A percentile compares a stretch with the other conserved stretches of the same genome.
These are phyloP conservation scores for Octodon degus DNA, from an alignment of 2,113 vertebrate species.

Conservation along the genomic window DNA sequence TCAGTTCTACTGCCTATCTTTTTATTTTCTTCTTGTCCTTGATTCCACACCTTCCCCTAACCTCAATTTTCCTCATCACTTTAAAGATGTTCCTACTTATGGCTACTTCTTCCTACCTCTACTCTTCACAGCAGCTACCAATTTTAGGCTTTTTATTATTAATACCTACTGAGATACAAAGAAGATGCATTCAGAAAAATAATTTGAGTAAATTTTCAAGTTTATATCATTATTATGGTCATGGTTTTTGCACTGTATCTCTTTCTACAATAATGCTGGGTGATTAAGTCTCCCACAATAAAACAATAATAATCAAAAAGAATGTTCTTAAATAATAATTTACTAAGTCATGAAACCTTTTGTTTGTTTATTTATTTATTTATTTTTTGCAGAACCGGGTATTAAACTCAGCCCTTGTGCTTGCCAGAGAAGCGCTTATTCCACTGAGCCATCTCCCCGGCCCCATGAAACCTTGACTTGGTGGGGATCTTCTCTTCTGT, in stretches of 20 bases:
- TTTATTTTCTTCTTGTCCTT: background rate
- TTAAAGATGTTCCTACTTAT: conserved; percentile 12
- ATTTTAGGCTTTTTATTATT: background rate
- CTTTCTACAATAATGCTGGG: background rate
- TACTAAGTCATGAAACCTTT: background rate
- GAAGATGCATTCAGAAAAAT: conserved; percentile 36
- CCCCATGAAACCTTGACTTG: background rate
- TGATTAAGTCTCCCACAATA: background rate
- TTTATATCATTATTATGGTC: background rate
- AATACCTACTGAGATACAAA: background rate
- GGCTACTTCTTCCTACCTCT: background rate
- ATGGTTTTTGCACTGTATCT: background rate
- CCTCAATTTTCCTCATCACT: conserved; percentile 25
- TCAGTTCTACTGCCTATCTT: background rate
- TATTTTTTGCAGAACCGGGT: too few relatives aligned
- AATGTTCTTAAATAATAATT: background rate
- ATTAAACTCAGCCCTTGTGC: too few relatives aligned
- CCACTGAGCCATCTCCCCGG: too few relatives aligned
- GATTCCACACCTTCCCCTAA: background rate
- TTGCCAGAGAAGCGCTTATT: too few relatives aligned
- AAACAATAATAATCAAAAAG: background rate
- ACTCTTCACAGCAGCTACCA: background rate
- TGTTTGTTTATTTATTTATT: too few relatives aligned
- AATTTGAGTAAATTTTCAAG: background rate
- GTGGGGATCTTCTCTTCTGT: background rate